These are phyloP conservation scores for Chauna torquata DNA, from an alignment of 2,113 vertebrate genomes.

Conservation along the genomic window DNA sequence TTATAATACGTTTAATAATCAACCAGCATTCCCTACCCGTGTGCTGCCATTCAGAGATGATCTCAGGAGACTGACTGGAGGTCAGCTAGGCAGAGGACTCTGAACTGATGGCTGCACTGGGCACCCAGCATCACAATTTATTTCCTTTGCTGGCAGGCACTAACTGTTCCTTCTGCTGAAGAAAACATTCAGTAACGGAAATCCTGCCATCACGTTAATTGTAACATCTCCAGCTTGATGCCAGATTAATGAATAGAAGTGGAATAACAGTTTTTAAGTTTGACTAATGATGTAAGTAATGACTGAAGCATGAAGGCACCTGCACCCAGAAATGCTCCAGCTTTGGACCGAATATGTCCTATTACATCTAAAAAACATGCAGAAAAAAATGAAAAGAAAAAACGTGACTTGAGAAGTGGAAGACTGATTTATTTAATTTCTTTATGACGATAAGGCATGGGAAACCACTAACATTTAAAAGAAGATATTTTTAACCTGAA, in stretches of 20 bases:
- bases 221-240: background rate
- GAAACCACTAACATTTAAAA: background rate
- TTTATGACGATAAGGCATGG: background rate
- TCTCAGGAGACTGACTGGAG: background rate
- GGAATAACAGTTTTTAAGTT: background rate
- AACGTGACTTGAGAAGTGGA: background rate
- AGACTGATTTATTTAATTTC: background rate
- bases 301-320: background rate
- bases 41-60: background rate
- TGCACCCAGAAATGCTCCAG: background rate
- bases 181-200: background rate
- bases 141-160: background rate
- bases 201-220: slow-evolving; percentile 34
- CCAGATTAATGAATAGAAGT: background rate
- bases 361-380: background rate
- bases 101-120: background rate
- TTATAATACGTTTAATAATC: rapidly evolving
- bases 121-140: background rate
- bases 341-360: background rate
- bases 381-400: background rate
- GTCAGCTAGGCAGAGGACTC: background rate
- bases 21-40: background rate
- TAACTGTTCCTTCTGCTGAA: background rate
- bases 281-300: background rate
- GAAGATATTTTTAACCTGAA: background rate